These are phyloP conservation scores for Eudyptes chrysolophus DNA, from an alignment of 2,113 vertebrate species.

Conservation along the genomic window DNA sequence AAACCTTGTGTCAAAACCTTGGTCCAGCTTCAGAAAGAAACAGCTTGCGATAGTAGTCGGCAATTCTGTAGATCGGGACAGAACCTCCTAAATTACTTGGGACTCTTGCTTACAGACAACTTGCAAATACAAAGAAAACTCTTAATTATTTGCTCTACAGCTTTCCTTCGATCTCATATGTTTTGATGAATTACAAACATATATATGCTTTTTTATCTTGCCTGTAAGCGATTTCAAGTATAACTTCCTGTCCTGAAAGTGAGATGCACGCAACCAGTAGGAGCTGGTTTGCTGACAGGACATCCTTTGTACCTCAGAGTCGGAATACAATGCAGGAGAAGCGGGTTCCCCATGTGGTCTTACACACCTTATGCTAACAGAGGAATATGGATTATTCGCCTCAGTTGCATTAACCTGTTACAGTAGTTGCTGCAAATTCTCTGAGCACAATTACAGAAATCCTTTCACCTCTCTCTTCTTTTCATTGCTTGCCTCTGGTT, in stretches of 20 bases:
- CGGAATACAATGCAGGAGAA: not conserved
- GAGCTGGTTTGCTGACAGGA: not conserved
- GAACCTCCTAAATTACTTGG: not conserved
- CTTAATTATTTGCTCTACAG: not conserved
- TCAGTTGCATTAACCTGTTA: not conserved
- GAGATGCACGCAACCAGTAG: not conserved
- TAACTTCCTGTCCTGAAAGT: not conserved
- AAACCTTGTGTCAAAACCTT: not conserved
- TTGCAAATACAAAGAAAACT: not conserved
- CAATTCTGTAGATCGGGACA: rapidly evolving
- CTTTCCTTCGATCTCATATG: not conserved
- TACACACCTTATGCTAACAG: rapidly evolving
- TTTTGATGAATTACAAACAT: not conserved
- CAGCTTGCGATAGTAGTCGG: not conserved
- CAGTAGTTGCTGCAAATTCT: not conserved
- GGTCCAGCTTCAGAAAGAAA: not conserved
- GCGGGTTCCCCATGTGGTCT: rapidly evolving
- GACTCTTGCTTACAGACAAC: not conserved
- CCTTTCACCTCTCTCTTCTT: not conserved
- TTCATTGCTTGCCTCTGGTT: not conserved
- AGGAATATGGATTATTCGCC: rapidly evolving
- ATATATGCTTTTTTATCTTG: not conserved
- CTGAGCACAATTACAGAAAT: not conserved
- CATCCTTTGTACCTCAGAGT: not conserved
- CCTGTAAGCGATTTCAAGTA: not conserved